Percentiles rank a stretch among this genome's conserved stretches.
Conservation (phyloP, 2,113 vertebrate genomes). For the Notothenia coriiceps region DNA sequence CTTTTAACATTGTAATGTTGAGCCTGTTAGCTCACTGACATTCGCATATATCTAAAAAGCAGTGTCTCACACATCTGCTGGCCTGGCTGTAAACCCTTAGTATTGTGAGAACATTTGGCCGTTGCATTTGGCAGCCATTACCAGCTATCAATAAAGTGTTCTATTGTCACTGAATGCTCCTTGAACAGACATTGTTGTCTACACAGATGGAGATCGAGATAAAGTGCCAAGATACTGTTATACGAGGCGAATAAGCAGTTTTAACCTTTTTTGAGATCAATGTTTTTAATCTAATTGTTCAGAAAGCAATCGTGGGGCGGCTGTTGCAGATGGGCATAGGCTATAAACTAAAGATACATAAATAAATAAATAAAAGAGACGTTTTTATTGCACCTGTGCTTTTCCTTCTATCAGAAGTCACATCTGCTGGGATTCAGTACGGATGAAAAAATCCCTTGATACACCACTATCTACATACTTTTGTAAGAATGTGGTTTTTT, state of each 20-base stretch:
- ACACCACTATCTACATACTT: neutral
- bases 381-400: neutral
- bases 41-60: neutral
- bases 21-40: neutral
- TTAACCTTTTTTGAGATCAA: no score
- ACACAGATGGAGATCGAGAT: neutral
- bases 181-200: neutral
- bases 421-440: neutral
- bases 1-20: no score
- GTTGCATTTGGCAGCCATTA: constrained; percentile 4
- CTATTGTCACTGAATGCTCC: neutral
- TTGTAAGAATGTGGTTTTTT: neutral
- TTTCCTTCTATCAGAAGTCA: neutral
- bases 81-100: neutral
- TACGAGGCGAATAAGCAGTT: neutral
- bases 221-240: neutral
- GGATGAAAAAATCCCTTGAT: neutral
- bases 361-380: no score
- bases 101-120: constrained; percentile 7
- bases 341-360: no score
- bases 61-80: neutral
- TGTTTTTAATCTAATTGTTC: no score
- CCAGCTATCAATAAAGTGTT: constrained; percentile 4
- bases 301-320: no score
- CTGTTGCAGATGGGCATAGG: no score